Percentiles rank a stretch among this genome's conserved stretches.
phyloP scores from a whole-genome alignment of 2,888 invertebrate species.

The Mamestra brassicae region DNA sequence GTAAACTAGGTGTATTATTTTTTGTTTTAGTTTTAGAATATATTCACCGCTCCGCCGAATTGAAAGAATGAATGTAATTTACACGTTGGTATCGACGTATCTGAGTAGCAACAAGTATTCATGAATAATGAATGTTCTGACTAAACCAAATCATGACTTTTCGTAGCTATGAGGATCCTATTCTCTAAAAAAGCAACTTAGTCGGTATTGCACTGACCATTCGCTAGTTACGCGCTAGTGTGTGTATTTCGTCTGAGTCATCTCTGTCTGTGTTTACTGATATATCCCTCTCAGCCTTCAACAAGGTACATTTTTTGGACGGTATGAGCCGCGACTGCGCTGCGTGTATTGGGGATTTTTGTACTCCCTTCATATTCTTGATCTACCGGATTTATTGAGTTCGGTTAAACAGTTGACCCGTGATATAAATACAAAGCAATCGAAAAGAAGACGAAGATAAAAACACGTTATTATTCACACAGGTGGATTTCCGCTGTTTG shows the following conservation, averaged over 20 bases:
- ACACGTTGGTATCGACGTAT: background rate
- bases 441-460: background rate
- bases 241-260: constrained; percentile 51
- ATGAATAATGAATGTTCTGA: constrained; percentile 4
- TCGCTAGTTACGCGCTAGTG: constrained; percentile 45
- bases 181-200: constrained; percentile 33
- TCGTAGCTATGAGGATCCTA: constrained; percentile 17
- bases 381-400: constrained; percentile 52
- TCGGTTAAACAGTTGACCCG: constrained; percentile 18
- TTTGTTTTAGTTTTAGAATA: background rate
- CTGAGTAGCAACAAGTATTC: background rate
- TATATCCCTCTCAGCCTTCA: constrained; percentile 36
- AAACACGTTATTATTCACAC: background rate
- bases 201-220: constrained; percentile 54
- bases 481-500: background rate
- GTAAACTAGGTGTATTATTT: background rate
- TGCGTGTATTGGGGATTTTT: constrained; percentile 25
- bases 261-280: constrained; percentile 34
- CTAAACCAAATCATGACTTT: constrained; percentile 7
- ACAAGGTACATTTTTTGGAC: constrained; percentile 21
- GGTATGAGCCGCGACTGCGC: constrained; percentile 24
- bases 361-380: constrained; percentile 31
- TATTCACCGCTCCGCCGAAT: background rate
- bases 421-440: background rate
- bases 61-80: background rate